Percentiles rank a stretch among this genome's conserved stretches.
Evolutionary conservation across 2,113 vertebrate genomes (phyloP).

Genomic region (Tringa solitaria): DNA sequence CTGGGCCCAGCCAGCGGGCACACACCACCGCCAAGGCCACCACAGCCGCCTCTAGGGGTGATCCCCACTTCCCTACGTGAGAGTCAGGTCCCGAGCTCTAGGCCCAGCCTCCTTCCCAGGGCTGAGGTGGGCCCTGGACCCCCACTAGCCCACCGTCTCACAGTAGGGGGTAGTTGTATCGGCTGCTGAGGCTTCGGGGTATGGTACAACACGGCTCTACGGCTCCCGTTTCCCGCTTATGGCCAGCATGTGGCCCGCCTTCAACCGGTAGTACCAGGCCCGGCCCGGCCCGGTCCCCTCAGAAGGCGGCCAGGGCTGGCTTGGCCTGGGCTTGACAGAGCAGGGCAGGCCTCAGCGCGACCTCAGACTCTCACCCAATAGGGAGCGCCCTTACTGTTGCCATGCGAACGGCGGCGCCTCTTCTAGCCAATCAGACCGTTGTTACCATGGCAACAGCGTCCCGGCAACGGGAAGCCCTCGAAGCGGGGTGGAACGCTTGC

Average conservation of each 20-base stretch:
- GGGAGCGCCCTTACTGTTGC: background rate
- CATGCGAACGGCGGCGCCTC: background rate
- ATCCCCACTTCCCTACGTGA: background rate
- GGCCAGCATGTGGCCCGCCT: too few relatives aligned
- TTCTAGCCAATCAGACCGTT: background rate
- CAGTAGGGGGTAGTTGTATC: background rate
- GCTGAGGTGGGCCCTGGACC: too few relatives aligned
- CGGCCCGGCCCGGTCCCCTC: too few relatives aligned
- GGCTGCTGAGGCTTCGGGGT: background rate
- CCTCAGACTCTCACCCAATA: background rate
- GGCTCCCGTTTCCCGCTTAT: too few relatives aligned
- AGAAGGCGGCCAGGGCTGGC: background rate
- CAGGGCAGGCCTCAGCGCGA: too few relatives aligned
- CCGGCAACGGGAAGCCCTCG: background rate
- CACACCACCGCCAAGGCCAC: background rate
- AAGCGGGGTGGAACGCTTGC: background rate
- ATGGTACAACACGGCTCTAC: background rate
- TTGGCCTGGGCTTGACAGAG: too few relatives aligned
- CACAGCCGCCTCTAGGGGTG: accelerated
- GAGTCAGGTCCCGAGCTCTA: too few relatives aligned
- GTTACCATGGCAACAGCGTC: conserved; percentile 10
- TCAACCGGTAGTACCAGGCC: too few relatives aligned
- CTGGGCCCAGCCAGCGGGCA: background rate
- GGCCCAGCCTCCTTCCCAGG: background rate
- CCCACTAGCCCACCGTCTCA: background rate